phyloP scores from a whole-genome alignment of 2,113 vertebrate genomes.

The Clarias gariepinus region DNA sequence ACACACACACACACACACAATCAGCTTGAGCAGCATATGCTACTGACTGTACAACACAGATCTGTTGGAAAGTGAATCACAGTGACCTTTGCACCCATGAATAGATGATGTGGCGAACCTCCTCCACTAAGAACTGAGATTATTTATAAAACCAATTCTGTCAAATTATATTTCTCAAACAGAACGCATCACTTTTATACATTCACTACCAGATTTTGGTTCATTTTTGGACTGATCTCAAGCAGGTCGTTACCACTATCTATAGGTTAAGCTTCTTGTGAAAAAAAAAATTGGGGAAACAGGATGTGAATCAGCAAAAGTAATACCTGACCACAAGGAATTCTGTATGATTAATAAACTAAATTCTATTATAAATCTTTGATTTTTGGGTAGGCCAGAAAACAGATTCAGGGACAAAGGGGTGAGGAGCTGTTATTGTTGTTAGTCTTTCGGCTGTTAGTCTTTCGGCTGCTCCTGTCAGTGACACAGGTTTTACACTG shows the following conservation, averaged over 20 bases:
- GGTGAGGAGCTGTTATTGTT: no score
- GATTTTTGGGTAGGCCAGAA: no score
- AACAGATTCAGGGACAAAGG: no score
- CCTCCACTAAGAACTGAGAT: background rate
- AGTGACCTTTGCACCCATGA: background rate
- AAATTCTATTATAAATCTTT: background rate
- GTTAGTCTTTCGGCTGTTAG: no score
- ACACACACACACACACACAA: background rate
- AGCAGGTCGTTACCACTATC: background rate
- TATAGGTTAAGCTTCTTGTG: background rate
- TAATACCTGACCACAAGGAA: background rate
- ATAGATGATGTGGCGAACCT: background rate
- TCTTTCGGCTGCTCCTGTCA: no score
- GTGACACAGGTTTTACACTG: no score
- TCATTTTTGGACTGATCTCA: background rate
- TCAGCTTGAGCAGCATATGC: constrained; percentile 26
- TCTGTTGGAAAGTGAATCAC: background rate
- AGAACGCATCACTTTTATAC: no score
- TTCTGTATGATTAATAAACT: background rate
- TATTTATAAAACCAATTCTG: background rate
- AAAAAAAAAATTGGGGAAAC: background rate
- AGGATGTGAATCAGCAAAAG: background rate
- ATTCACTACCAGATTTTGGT: background rate
- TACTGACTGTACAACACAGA: constrained; percentile 5
- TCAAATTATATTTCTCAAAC: background rate